Base-by-base conservation (phyloP, 1,140 invertebrate species). In the Dufourea novaeangliae region DNA sequence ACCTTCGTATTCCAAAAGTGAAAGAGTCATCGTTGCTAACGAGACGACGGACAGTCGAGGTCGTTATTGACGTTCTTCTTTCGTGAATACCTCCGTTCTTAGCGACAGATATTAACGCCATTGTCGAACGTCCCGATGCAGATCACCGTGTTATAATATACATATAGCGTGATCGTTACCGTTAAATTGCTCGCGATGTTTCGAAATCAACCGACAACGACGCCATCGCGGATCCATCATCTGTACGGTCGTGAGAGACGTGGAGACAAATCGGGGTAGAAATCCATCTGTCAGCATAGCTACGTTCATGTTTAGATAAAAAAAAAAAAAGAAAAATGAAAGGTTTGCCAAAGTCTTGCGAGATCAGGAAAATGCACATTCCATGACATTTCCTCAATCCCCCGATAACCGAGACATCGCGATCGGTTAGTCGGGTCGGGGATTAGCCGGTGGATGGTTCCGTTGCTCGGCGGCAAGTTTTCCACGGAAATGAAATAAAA, bases 21-120 rank as follows among this genome's bases (percentile, higher is more conserved):
- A 80, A 84, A 86, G 76, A 91, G 89, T 92, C 91, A 92, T 88
- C 85, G 83, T 84, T 69, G 70, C 85, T 91, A 92, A 92, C 89
- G 87, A 92, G 88, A 80, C 66, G 72, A 73, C 78, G 73, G 82
- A 85, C 72, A 81, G 67, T 57, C 79, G 72, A 71, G 39, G 70
- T 56, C 73, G 56, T 77, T 80, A 80, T 80, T 77, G 82, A 85
- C 83, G 79, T 84, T 80, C 79, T 71, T 69, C 73, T 44, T 62
- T 68, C 69, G 79, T 81, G 82, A 80, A 85, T 75, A 71, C 66
- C 79, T 76, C 81, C 83, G 82, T 61, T 79, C 82, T 64, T 80
- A 79, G 83, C 82, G 83, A 84, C 83, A 84, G 83, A 85, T 78
- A 85, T 79, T 80, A 85, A 80, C 73, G 46, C 61, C 61, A 56